phyloP scores from a whole-genome alignment of 1,140 invertebrate genomes.

The Micrasema minimum region DNA sequence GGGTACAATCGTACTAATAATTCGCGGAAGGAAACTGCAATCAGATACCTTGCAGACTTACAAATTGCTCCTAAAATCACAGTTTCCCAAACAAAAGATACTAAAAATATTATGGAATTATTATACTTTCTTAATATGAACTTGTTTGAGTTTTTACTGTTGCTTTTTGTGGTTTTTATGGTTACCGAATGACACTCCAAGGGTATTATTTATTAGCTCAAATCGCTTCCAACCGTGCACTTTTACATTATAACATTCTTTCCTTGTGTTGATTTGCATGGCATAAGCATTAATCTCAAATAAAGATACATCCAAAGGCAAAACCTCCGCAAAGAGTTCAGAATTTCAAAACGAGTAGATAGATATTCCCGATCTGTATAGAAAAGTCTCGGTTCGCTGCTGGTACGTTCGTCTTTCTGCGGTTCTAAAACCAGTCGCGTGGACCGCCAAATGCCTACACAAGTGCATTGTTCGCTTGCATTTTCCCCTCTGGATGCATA shows the following conservation, averaged over 20 bases:
- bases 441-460: constrained; percentile 34
- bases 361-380: constrained; percentile 10
- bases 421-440: constrained; percentile 17
- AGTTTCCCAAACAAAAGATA: no score
- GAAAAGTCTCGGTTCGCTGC: background rate
- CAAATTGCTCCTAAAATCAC: no score
- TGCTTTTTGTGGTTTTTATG: no score
- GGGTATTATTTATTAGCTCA: no score
- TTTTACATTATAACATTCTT: background rate
- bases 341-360: background rate
- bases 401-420: constrained; percentile 10
- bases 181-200: no score
- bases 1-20: constrained; percentile 13
- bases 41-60: no score
- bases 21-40: background rate
- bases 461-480: constrained; percentile 42
- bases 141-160: no score
- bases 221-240: no score
- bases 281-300: background rate
- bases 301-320: background rate
- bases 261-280: background rate
- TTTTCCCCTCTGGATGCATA: constrained; percentile 39
- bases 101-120: no score
- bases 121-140: no score
- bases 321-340: constrained; percentile 19